Evolutionary conservation across 1,140 invertebrate genomes (phyloP).

Genomic region (Holcopasites calliopsidis): DNA sequence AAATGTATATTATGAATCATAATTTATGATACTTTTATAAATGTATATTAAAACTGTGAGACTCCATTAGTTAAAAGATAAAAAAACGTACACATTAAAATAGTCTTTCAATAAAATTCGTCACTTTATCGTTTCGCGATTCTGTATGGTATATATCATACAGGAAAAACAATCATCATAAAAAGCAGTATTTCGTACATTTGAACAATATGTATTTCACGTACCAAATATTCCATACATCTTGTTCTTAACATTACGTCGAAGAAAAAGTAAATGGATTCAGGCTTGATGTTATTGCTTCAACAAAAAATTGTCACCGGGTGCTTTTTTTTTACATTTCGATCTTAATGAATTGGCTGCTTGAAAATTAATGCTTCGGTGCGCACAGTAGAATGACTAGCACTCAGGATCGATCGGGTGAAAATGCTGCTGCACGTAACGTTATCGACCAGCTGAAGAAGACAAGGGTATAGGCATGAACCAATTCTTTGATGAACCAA

Average conservation of each 20-base stretch:
- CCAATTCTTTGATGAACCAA: constrained; percentile 27
- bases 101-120: not conserved
- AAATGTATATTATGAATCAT: constrained; percentile 1
- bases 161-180: not conserved
- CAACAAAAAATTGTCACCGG: constrained; percentile 24
- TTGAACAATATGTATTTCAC: constrained; percentile 58
- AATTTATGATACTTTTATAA: no score
- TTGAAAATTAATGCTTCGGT: constrained; percentile 27
- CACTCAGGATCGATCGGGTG: constrained; percentile 36
- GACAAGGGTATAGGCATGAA: constrained; percentile 1
- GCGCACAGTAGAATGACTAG: constrained; percentile 45
- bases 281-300: constrained; percentile 25
- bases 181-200: constrained; percentile 17
- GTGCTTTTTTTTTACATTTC: constrained; percentile 11
- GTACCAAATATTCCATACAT: constrained; percentile 61
- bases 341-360: constrained; percentile 32
- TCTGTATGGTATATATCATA: not conserved
- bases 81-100: not conserved
- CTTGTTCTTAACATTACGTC: constrained; percentile 55
- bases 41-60: not conserved
- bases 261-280: constrained; percentile 19
- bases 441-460: constrained; percentile 32
- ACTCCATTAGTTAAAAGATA: constrained; percentile 1
- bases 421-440: constrained; percentile 39
- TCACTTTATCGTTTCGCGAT: not conserved